A percentile compares a stretch with the other conserved stretches of the same genome.
These are phyloP conservation scores for Eumerus sabulonum DNA, from an alignment of 2,888 invertebrate genomes.

Conservation along the genomic window DNA sequence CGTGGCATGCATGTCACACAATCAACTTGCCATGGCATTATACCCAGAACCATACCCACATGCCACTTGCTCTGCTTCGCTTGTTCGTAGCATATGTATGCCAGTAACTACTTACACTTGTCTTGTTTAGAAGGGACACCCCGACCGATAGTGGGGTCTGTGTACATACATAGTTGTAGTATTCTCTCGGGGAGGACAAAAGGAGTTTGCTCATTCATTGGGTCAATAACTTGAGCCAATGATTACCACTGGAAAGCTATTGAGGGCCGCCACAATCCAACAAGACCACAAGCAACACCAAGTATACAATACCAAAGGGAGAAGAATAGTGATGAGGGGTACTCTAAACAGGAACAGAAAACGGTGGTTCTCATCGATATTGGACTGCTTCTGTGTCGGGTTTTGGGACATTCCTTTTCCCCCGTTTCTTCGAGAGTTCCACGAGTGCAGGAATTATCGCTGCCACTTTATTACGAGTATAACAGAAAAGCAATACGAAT, in stretches of 20 bases:
- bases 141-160: too few species aligned
- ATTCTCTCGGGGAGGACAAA: conserved; percentile 36
- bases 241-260: conserved; percentile 33
- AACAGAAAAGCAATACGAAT: neutral
- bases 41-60: neutral
- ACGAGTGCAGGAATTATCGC: conserved; percentile 24
- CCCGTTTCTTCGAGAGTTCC: too few species aligned
- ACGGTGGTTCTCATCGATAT: conserved; percentile 20
- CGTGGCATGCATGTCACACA: conserved; percentile 24
- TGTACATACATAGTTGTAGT: conserved; percentile 8
- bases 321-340: too few species aligned
- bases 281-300: conserved; percentile 2
- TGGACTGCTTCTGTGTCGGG: conserved; percentile 5
- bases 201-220: conserved; percentile 51
- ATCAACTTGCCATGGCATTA: conserved; percentile 26
- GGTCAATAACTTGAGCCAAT: conserved; percentile 64
- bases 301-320: conserved; percentile 2
- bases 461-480: conserved; percentile 30
- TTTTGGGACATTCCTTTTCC: neutral
- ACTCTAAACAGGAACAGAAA: conserved; percentile 13
- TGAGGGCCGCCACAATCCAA: conserved; percentile 39
- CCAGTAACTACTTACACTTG: conserved; percentile 50
- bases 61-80: too few species aligned
- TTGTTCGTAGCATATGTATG: neutral
- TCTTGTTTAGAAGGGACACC: conserved; percentile 7